Evolutionary conservation across 1,140 invertebrate genomes (phyloP).

Genomic region (Drosophila kanapiae): DNA sequence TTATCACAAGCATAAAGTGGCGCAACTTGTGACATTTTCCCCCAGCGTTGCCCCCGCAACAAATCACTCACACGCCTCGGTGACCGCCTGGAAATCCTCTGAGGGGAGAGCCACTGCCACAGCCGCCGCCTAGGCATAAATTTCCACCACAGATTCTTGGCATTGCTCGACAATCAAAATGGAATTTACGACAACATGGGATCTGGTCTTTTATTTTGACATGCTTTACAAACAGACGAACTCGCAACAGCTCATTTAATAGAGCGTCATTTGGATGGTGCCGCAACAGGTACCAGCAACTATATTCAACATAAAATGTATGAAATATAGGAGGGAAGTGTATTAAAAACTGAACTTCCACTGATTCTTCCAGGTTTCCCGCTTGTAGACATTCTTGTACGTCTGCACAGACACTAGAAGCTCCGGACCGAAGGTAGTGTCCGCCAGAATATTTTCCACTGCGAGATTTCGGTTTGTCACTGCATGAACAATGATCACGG

Average conservation of each 20-base stretch:
- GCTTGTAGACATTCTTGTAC: conserved; percentile 55
- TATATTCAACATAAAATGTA: conserved; percentile 3
- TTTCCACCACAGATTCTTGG: conserved; percentile 68
- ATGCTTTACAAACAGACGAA: conserved; percentile 67
- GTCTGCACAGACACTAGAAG: conserved; percentile 63
- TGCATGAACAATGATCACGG: conserved; percentile 55
- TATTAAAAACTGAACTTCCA: conserved; percentile 44
- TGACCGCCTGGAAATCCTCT: conserved; percentile 34
- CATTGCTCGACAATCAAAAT: conserved; percentile 71
- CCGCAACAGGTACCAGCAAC: conserved; percentile 39
- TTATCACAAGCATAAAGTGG: conserved; percentile 81
- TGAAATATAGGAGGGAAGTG: conserved; percentile 1
- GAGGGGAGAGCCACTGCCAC: neutral
- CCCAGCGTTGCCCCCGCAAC: conserved; percentile 30
- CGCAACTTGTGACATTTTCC: conserved; percentile 54
- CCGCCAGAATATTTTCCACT: conserved; percentile 46
- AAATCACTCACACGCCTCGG: conserved; percentile 81
- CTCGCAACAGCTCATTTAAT: conserved; percentile 68
- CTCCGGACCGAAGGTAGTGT: conserved; percentile 64
- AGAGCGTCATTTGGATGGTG: conserved; percentile 61
- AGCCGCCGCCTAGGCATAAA: conserved; percentile 53
- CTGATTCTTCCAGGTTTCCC: conserved; percentile 53
- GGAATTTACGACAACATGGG: conserved; percentile 71
- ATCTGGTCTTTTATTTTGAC: conserved; percentile 58
- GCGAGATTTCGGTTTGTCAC: conserved; percentile 65